Conservation (phyloP, 2,113 vertebrate genomes). For the Trinectes maculatus region DNA sequence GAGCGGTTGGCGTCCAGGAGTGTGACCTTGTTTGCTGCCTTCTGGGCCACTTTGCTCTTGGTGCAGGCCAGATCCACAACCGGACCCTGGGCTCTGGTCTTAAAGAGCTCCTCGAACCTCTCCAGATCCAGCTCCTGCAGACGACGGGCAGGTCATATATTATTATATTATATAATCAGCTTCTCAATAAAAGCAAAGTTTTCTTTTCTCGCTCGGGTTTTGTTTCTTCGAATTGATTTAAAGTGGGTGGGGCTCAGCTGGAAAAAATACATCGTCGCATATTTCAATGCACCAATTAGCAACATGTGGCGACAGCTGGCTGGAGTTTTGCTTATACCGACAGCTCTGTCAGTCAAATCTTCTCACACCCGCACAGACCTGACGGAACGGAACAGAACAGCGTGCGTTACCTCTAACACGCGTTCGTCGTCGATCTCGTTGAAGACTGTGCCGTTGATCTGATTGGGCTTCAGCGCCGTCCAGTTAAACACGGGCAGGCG, state of each 20-base stretch:
- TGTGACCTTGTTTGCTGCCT: constrained; percentile 88
- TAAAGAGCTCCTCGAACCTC: constrained; percentile 96
- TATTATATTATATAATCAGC: neutral
- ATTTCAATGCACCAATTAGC: neutral
- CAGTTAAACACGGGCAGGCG: constrained; percentile 97
- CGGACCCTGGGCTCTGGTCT: constrained; percentile 95
- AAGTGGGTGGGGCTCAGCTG: neutral
- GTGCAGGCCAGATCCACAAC: constrained; percentile 88
- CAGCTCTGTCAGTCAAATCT: neutral
- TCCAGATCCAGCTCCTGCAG: constrained; percentile 93
- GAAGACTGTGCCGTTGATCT: constrained; percentile 98
- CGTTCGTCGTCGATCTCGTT: constrained; percentile 96
- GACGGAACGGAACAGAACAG: too few relatives aligned
- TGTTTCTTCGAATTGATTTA: neutral
- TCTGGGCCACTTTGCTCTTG: constrained; percentile 91
- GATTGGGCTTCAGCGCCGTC: constrained; percentile 96
- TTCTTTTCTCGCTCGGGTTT: neutral
- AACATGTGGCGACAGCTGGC: neutral
- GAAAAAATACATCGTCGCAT: neutral
- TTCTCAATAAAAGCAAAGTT: neutral
- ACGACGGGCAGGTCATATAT: neutral
- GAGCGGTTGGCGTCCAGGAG: constrained; percentile 94
- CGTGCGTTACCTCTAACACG: constrained; percentile 88
- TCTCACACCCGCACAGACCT: neutral
- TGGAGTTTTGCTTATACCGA: neutral